Evolutionary conservation across 1,140 invertebrate species (phyloP).

Genomic region (Nylanderia fulva): DNA sequence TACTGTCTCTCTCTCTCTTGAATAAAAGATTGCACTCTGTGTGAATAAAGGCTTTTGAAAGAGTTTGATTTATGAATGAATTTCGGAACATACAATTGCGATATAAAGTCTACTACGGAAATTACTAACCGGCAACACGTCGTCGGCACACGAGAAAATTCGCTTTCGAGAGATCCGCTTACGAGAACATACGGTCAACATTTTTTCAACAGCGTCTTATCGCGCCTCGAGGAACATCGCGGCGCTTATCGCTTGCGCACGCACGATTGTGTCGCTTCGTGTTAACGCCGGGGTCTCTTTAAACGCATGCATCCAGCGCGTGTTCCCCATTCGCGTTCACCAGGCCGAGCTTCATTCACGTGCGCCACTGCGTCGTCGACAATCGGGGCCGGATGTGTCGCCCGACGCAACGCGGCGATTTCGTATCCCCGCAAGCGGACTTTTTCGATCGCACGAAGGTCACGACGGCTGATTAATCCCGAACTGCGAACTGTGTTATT

Average conservation of each 20-base stretch:
- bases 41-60: too few species aligned
- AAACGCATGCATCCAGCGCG: constrained; percentile 72
- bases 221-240: constrained; percentile 42
- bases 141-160: background rate
- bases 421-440: constrained; percentile 9
- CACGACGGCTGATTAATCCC: constrained; percentile 20
- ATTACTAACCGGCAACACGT: too few species aligned
- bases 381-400: constrained; percentile 59
- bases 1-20: too few species aligned
- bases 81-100: background rate
- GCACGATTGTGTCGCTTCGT: constrained; percentile 61
- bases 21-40: too few species aligned
- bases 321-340: constrained; percentile 66
- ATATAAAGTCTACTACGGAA: background rate
- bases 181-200: constrained; percentile 27
- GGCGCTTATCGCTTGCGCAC: constrained; percentile 53
- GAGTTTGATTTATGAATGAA: too few species aligned
- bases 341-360: constrained; percentile 53
- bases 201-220: constrained; percentile 39
- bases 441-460: constrained; percentile 50
- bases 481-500: background rate
- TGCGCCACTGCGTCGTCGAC: constrained; percentile 19
- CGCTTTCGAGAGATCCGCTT: background rate
- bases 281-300: constrained; percentile 68
- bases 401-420: constrained; percentile 27